Base-by-base conservation (phyloP, 2,113 vertebrate genomes). In the Grantiella picta region DNA sequence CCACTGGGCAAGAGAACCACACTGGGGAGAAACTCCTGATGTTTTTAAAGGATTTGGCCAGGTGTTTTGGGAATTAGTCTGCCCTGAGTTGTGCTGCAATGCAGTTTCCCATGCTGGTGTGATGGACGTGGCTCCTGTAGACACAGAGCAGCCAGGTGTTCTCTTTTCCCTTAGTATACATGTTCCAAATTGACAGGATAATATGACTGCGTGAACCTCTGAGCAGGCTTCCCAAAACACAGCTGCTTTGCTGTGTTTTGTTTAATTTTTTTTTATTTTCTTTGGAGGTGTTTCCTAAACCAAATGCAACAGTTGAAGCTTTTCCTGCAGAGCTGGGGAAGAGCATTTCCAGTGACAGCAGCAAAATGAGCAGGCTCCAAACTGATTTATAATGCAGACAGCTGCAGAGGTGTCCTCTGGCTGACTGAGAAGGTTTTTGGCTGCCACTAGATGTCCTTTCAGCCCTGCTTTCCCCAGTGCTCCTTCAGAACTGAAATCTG, bases 361-460 rank as follows among this genome's bases (percentile, higher is more conserved):
- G 19, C 20, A 16, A 38, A 25, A 21, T 0, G 33, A 72, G 54
- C 66, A 50, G 40, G 12, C 22, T 82, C 15, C 31, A 20, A 25
- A 44, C 13, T 44, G 77, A 54, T 63, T 49, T 76, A 12, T n/a
- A 33, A 23, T 0, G 3, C 54, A 61, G 59, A 11, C 0, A 7
- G 36, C 27, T 0, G 0, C 2, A 9, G 49, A 80, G 47, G 31
- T 56, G 66, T 86, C 40, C 50, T 27, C 21, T 3, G 49, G 33
- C 71, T 66, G 66, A 13, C 60, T 69, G 94, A 59, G 89, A 33
- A 50, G n/a, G 42, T 7, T 78, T 40, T 47, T 16, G 7, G 22
- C 83, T 76, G 61, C 97, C 96, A 70, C 96, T 97, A 97, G 96
- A 79, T 96, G 96, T 97, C 97, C 89, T 71, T 92, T 96, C 94